phyloP scores from a whole-genome alignment of 2,113 vertebrate genomes.

The Orycteropus afer region DNA sequence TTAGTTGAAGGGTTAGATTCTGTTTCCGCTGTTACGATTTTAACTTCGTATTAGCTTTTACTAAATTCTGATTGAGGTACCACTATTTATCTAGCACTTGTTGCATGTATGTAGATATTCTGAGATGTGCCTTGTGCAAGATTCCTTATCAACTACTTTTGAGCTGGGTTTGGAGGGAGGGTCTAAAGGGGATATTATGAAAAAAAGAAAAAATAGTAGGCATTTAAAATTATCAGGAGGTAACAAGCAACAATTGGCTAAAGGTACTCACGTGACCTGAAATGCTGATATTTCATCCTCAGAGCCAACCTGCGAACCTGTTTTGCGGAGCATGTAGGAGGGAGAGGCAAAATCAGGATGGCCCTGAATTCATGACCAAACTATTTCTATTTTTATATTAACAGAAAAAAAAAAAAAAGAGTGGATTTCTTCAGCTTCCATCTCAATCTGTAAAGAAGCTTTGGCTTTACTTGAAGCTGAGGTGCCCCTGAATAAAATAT shows the following conservation, averaged over 20 bases:
- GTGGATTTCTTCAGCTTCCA: neutral
- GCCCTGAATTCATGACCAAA: conserved; percentile 2
- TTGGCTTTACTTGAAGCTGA: conserved; percentile 58
- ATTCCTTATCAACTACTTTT: neutral
- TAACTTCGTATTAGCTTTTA: neutral
- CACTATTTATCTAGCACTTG: neutral
- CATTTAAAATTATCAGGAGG: conserved; percentile 2
- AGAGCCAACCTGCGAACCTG: neutral
- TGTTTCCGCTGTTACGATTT: neutral
- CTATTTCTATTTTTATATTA: neutral
- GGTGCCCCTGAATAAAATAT: conserved; percentile 70
- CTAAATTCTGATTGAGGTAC: neutral
- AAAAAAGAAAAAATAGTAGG: neutral
- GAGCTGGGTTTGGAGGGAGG: neutral
- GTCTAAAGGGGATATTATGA: neutral
- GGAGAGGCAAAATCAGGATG: neutral
- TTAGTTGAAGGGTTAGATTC: neutral
- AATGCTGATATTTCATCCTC: neutral
- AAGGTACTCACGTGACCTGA: neutral
- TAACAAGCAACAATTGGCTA: neutral
- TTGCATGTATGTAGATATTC: neutral
- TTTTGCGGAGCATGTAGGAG: neutral
- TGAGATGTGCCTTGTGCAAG: neutral
- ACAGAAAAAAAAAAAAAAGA: neutral
- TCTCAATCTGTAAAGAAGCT: neutral